Conservation (phyloP, 2,888 invertebrate genomes). For the Therioaphis trifolii region DNA sequence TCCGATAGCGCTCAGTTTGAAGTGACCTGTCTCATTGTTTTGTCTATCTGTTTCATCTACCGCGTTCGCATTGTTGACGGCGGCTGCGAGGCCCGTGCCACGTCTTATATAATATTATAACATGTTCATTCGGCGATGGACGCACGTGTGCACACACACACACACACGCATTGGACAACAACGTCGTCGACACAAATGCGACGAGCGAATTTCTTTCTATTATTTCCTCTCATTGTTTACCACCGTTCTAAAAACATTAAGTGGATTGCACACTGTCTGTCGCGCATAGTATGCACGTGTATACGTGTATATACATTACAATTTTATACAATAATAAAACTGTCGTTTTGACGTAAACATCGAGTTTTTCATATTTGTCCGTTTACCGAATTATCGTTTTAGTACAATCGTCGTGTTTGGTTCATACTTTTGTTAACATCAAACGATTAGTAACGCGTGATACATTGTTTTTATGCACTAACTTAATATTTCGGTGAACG, state of each 20-base stretch:
- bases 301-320: too few species aligned
- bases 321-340: not conserved
- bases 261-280: constrained; percentile 6
- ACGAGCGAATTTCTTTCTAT: constrained; percentile 9
- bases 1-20: constrained; percentile 14
- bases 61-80: not conserved
- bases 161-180: not conserved
- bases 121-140: constrained; percentile 20
- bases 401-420: too few species aligned
- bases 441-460: too few species aligned
- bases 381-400: too few species aligned
- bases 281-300: not conserved
- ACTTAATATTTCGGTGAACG: too few species aligned
- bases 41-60: constrained; percentile 22
- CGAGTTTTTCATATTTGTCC: too few species aligned
- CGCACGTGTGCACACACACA: not conserved
- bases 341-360: not conserved
- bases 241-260: not conserved
- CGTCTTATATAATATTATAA: constrained; percentile 19
- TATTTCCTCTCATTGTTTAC: not conserved
- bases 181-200: not conserved
- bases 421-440: too few species aligned
- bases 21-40: constrained; percentile 50
- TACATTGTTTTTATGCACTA: too few species aligned
- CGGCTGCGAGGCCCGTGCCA: not conserved